Evolutionary conservation across 2,888 invertebrate genomes (phyloP).

Genomic region (Eumerus sabulonum): DNA sequence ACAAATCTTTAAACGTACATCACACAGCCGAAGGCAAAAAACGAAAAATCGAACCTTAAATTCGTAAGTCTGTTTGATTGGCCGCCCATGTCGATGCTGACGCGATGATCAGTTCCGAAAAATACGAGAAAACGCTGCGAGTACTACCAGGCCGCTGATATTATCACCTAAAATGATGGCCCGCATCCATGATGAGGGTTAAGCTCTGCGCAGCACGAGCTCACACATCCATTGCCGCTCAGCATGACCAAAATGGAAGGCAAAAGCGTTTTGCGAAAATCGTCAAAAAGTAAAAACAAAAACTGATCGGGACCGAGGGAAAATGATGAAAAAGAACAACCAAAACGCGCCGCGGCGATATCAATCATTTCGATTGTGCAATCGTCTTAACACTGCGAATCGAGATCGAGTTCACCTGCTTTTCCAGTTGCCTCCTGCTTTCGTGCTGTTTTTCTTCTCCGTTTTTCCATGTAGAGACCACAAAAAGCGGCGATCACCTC

Average conservation of each 20-base stretch:
- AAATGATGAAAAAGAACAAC: slow-evolving; percentile 9
- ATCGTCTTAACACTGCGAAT: slow-evolving; percentile 36
- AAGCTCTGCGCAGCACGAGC: slow-evolving; percentile 45
- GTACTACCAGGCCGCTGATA: slow-evolving; percentile 22
- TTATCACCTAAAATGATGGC: slow-evolving; percentile 60
- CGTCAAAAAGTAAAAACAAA: neutral
- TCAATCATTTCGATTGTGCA: slow-evolving; percentile 60
- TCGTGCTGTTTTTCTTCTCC: no score
- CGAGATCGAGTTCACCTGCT: slow-evolving; percentile 45
- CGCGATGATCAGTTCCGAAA: slow-evolving; percentile 39
- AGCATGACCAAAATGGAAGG: neutral
- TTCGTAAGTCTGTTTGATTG: slow-evolving; percentile 43
- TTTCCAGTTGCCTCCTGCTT: slow-evolving; percentile 4
- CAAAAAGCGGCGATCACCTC: no score
- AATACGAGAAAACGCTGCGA: slow-evolving; percentile 13
- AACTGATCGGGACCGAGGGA: slow-evolving; percentile 15
- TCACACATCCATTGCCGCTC: slow-evolving; percentile 24
- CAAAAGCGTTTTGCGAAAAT: neutral
- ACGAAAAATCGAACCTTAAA: slow-evolving; percentile 6
- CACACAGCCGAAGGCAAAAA: neutral
- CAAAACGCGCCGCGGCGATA: slow-evolving; percentile 26
- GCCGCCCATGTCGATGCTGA: slow-evolving; percentile 46
- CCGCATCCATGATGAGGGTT: slow-evolving; percentile 61
- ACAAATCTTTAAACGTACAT: slow-evolving; percentile 1
- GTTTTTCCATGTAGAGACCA: no score